Evolutionary conservation across 2,113 vertebrate genomes (phyloP), one percentile per base, ranked within the genome.

Genomic region (Oreochromis niloticus): DNA sequence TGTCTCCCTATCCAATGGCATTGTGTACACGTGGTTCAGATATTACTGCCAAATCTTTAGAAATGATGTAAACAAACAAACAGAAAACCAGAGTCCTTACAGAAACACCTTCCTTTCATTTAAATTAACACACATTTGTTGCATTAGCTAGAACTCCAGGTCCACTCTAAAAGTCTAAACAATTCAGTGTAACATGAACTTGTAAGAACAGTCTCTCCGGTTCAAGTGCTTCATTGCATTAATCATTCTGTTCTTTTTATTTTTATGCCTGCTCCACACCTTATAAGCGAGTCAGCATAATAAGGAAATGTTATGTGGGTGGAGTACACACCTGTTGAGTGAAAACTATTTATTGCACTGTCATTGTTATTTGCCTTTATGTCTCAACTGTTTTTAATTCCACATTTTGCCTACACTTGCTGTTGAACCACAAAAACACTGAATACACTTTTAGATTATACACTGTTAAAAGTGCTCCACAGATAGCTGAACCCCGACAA

Each of bases 251-350:
- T 34, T 13, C 27, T 14, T 30, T 87, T 14, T 54, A 32, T 84
- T 55, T 85, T 54, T 30, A 80, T 32, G 17, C 0, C 6, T 16
- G 14, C 30, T 68, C 46, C 82, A 81, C 56, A 82, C 73, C 79
- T 86, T 46, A 27, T 32, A 87, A 78, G 83, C 24, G n/a, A 86
- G 6, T 50, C 11, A 32, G 61, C 32, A 46, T 48, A 73, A 81
- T 86, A 59, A 86, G 92, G 81, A 89, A 91, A 87, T 82, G 17
- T n/a, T 22, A 12, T 59, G 36, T 55, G 85, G 88, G 86, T 87
- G 86, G 80, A 89, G 85, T 27, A 22, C 73, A 89, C 85, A 88
- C 75, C 55, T 87, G 80, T 66, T 52, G 34, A 81, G 36, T 81
- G 22, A 34, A 81, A 81, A 57, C 36, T 66, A 50, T 50, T 78